Evolutionary conservation across 2,888 invertebrate genomes (phyloP), one percentile per base, ranked within the genome.

Genomic region (Polydrusus cervinus): DNA sequence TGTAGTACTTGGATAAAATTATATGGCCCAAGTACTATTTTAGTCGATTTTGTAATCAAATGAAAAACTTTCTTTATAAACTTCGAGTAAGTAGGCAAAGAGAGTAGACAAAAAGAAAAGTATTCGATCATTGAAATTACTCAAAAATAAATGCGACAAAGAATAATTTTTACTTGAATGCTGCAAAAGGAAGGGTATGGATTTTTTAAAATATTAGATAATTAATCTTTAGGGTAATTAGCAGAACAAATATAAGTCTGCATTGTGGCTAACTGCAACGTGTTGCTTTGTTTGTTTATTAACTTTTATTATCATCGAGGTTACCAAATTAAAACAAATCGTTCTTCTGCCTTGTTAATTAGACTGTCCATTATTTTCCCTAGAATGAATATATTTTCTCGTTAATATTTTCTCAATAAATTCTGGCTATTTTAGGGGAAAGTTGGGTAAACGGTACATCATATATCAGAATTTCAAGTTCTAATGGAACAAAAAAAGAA

Each of bases 271-370:
- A 20, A 47, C 14, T 47, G 5, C 9, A 51, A 51, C 51, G 10
- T 20, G 18, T 20, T 51, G 51, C 20, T 51, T 51, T 53, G 53
- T 53, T 25, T 7, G 20, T 47, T 47, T 16, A 53, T 6, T 25
- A 10, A 53, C 8, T 53, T 51, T 51, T 51, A 51, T 51, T 53
- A 53, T 53, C 13, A 53, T 25, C 18, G 25, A 25, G 18, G 51
- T 6, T 11, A 25, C 0, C 20, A 25, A 51, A 51, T 53, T 53
- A n/a, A 53, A 25, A 53, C 30, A 53, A 53, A 53, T 53, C n/a
- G 25, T 53, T 53, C 13, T 45, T 53, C 6, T 6, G 53, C 0
- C 13, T 30, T 30, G 25, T n/a, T 53, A 53, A 53, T 53, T 53
- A 20, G 10, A 14, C 10, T 11, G 20, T 13, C 25, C 49, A 49